These are phyloP conservation scores for Eudorcas thomsonii DNA, from an alignment of 2,113 vertebrate species.

Conservation along the genomic window DNA sequence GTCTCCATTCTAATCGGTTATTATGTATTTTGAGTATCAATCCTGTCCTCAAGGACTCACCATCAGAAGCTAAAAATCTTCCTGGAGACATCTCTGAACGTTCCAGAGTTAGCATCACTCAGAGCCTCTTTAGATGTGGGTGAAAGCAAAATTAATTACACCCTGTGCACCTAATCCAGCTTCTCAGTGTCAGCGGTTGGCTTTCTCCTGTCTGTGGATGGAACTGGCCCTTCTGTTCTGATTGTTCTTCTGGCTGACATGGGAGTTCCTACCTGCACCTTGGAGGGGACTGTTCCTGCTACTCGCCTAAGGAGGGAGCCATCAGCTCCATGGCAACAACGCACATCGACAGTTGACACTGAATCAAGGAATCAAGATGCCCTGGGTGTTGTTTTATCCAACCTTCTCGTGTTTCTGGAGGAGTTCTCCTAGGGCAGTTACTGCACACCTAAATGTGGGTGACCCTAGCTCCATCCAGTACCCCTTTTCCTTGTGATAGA, in stretches of 20 bases:
- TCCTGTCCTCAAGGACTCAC: neutral
- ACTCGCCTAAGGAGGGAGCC: neutral
- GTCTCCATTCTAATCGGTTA: neutral
- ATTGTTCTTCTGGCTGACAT: neutral
- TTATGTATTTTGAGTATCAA: neutral
- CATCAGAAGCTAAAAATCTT: neutral
- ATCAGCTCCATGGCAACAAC: neutral
- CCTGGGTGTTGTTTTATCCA: neutral
- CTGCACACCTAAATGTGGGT: neutral
- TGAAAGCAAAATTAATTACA: neutral
- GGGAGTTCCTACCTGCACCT: neutral
- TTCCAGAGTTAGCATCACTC: neutral
- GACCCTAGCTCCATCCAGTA: neutral
- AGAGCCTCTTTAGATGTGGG: neutral
- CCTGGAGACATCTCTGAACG: neutral
- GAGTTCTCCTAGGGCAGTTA: neutral
- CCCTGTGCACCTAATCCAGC: neutral
- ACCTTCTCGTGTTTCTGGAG: rapidly evolving
- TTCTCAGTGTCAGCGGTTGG: neutral
- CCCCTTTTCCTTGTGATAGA: neutral
- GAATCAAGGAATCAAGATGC: neutral
- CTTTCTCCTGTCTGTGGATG: neutral
- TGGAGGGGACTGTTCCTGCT: neutral
- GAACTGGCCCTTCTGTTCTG: neutral
- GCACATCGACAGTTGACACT: rapidly evolving